Conservation (phyloP, 2,113 vertebrate genomes). For the Vidua chalybeata region DNA sequence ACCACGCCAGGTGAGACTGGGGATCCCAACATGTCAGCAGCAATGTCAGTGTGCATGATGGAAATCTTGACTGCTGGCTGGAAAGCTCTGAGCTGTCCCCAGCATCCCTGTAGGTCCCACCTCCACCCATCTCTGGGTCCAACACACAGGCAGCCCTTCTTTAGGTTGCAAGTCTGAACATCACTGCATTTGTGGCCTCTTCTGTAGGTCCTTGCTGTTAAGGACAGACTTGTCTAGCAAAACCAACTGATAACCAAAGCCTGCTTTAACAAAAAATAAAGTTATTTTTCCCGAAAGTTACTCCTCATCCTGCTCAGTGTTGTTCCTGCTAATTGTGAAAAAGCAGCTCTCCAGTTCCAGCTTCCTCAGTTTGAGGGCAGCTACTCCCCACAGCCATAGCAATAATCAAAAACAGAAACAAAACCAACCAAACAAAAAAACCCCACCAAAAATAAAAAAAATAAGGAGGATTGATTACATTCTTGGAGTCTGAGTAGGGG, state of each 20-base stretch:
- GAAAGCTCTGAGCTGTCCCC: background rate
- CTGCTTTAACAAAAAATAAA: background rate
- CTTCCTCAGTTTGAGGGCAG: background rate
- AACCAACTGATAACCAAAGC: background rate
- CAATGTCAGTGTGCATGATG: fast-evolving
- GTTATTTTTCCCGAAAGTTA: background rate
- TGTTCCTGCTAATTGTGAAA: background rate
- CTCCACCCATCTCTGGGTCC: fast-evolving
- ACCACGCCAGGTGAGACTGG: background rate
- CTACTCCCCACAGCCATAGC: background rate
- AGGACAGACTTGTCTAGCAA: background rate
- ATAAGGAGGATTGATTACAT: background rate
- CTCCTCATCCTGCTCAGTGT: background rate
- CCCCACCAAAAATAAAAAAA: no score
- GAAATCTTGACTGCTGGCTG: background rate
- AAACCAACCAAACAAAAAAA: no score
- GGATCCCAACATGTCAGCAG: background rate
- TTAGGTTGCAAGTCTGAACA: fast-evolving
- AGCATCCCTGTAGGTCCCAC: background rate
- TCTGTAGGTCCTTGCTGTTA: background rate
- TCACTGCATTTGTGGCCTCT: background rate
- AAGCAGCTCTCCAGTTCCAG: background rate
- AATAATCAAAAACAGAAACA: background rate
- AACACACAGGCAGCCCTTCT: background rate
- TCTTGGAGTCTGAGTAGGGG: background rate